Evolutionary conservation across 2,888 invertebrate species (phyloP).

Genomic region (Odontocerum albicorne): DNA sequence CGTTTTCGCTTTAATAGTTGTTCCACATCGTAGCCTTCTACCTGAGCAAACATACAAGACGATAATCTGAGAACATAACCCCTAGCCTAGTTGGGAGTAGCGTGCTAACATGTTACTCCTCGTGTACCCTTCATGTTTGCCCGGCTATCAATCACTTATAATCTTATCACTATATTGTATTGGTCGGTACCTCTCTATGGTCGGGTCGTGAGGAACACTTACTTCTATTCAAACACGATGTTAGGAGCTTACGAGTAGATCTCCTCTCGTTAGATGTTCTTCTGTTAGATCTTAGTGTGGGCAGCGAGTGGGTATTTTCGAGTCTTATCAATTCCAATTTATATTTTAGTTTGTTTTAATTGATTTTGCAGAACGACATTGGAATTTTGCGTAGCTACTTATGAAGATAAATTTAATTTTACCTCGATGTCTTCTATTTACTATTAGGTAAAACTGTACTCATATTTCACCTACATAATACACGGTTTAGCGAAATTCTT

Average conservation of each 20-base stretch:
- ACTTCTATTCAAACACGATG: slow-evolving; percentile 1
- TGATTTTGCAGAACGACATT: no score
- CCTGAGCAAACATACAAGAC: background rate
- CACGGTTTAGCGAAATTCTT: no score
- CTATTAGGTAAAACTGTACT: no score
- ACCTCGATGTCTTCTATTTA: no score
- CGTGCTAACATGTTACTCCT: background rate
- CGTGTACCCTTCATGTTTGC: slow-evolving; percentile 13
- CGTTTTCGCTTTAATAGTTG: no score
- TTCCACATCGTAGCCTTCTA: no score
- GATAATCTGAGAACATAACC: slow-evolving; percentile 1
- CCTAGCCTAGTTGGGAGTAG: background rate
- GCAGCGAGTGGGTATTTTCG: slow-evolving; percentile 6
- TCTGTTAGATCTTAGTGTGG: slow-evolving; percentile 16
- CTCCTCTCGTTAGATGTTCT: slow-evolving; percentile 5
- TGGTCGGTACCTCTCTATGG: slow-evolving; percentile 15
- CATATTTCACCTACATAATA: no score
- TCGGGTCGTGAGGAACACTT: slow-evolving; percentile 17
- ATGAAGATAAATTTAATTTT: no score
- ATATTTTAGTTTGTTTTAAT: no score
- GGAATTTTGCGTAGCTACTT: no score
- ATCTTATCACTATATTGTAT: slow-evolving; percentile 27
- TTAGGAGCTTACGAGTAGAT: slow-evolving; percentile 4
- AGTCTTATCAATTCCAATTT: no score
- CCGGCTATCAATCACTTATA: slow-evolving; percentile 25